Base-by-base conservation (phyloP, 2,113 vertebrate genomes). In the Melanotaenia duboulayi region DNA sequence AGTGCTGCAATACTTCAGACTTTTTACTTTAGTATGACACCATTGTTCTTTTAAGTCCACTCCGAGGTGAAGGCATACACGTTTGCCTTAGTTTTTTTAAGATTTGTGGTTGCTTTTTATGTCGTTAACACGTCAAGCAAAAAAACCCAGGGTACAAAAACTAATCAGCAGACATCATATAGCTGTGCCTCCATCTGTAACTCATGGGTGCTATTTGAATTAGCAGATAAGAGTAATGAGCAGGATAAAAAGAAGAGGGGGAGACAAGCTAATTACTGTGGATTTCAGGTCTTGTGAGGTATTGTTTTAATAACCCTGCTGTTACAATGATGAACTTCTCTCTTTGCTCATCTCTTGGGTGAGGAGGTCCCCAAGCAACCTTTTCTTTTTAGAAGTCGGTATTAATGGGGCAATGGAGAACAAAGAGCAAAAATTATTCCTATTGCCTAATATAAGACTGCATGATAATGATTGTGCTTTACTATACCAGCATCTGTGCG, bases 231-330 rank as follows among this genome's bases (percentile, higher is more conserved):
- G 66, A 48, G 69, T 3, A 58, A 71, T 63, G 48, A 71, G 66
- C 6, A 2, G 22, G 49, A 54, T 46, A 54, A 65, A 62, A 58
- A 68, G 57, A 65, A 65, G 59, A 75, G 49, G 62, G 40, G 66
- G 62, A 71, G 64, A 62, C 46, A 7, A 42, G 65, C 70, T 85
- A 80, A 87, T 78, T 82, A 71, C 76, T 85, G 73, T 75, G 65
- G 78, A 74, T 81, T 68, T 62, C 49, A 50, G 78, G 44, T 76
- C 71, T 79, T 71, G 76, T 7, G 2, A 51, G 81, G 78, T 54
- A 74, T 74, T 66, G 68, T 81, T 70, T 76, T 49, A n/a, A 49
- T 64, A 48, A 78, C 44, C 72, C 66, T 49, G 65, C 80, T 72
- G 72, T 48, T 69, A 57, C 69, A 63, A 66, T 65, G 73, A 74